A percentile compares a stretch with the other conserved stretches of the same genome.
These are phyloP conservation scores for Corapipo altera DNA, from an alignment of 2,113 vertebrate species.

Conservation along the genomic window DNA sequence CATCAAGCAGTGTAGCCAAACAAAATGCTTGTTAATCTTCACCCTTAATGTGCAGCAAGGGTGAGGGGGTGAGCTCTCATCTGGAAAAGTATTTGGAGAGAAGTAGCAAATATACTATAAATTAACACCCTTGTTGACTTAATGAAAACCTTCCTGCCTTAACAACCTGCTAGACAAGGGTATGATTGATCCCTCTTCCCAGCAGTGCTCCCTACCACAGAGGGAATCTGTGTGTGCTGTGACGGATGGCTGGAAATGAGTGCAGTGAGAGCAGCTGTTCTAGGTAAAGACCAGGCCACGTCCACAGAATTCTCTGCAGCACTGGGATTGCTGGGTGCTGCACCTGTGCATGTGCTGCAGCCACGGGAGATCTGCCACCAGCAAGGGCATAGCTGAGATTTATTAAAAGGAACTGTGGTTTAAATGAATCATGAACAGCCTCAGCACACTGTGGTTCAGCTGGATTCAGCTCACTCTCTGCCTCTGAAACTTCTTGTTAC, in stretches of 20 bases:
- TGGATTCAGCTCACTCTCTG: not conserved
- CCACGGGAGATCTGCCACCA: not conserved
- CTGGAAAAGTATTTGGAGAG: not conserved
- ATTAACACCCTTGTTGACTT: conserved; percentile 27
- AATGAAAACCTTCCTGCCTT: conserved; percentile 35
- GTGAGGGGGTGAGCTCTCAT: not conserved
- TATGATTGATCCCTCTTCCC: not conserved
- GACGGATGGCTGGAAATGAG: not conserved
- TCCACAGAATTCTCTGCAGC: not conserved
- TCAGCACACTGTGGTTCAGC: accelerated
- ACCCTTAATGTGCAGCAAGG: not conserved
- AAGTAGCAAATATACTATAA: not conserved
- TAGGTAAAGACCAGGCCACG: accelerated
- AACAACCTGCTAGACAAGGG: not conserved
- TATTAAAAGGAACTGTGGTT: not conserved
- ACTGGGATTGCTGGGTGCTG: not conserved
- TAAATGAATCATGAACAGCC: not conserved
- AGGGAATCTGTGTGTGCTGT: not conserved
- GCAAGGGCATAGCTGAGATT: not conserved
- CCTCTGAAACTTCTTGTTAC: not conserved
- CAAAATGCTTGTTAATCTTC: conserved; percentile 11
- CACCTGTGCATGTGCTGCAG: not conserved
- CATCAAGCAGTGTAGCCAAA: not conserved
- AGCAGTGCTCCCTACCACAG: not conserved
- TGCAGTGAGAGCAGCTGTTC: not conserved